Evolutionary conservation across 2,113 vertebrate genomes (phyloP), one percentile per base, ranked within the genome.

Genomic region (Albula goreensis): DNA sequence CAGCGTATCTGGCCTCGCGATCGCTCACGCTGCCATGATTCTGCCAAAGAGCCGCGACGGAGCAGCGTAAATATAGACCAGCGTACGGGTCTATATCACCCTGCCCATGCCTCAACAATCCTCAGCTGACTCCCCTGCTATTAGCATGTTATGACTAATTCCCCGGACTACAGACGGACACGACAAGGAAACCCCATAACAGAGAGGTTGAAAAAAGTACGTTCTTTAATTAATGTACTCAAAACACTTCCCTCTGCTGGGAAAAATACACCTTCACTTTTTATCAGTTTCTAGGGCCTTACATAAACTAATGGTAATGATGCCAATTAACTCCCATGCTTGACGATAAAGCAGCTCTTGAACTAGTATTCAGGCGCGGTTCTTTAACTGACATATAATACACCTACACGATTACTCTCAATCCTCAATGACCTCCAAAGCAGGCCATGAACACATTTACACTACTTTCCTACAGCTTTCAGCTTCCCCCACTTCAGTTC

Each of bases 1-100:
- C 79, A 85, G 92, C 90, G 89, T 87, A 87, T 88, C 88, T 87
- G 91, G 88, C 89, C 90, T 89, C 10, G 81, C 90, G 91, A 92
- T 91, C 93, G 93, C 81, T 88, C 84, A 84, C 82, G 88, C 87
- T 82, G 70, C 70, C n/a, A 31, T 74, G 10, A 74, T 83, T 85
- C 80, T 83, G 84, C 88, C 84, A 85, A 80, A 88, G 86, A 50
- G 31, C 12, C 60, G n/a, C 80, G 84, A 90, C 82, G 87, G 78
- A 84, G 84, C 86, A 15, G 87, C 86, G 85, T 31, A 87, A 89
- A 79, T 84, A 77, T n/a, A 51, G 12, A 84, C 85, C 70, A 10
- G 53, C n/a, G 31, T n/a, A 31, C 22, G 31, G 31, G 31, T 41
- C 31, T 41, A 41, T 31, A 74, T 25, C 8, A 31, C 70, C 22